Percentiles rank a stretch among this genome's conserved stretches.
Evolutionary conservation across 2,888 invertebrate species (phyloP).

Genomic region (Eupithecia abbreviata): DNA sequence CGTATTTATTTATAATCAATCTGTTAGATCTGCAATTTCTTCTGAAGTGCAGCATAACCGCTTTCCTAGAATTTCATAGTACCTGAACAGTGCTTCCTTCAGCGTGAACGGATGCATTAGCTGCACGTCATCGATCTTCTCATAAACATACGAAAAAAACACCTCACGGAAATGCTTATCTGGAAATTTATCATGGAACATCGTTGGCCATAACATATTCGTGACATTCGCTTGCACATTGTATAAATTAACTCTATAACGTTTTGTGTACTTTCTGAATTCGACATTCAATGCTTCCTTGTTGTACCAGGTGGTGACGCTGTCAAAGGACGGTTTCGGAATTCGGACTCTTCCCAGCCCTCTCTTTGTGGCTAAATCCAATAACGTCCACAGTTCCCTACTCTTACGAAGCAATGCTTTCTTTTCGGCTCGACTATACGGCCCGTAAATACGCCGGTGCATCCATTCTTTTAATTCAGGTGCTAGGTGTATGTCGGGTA

Average conservation of each 20-base stretch:
- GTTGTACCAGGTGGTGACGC: conserved; percentile 62
- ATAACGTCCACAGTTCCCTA: conserved; percentile 59
- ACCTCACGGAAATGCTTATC: conserved; percentile 76
- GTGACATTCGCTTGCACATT: conserved; percentile 61
- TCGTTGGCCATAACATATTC: conserved; percentile 73
- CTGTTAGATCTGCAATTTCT: conserved; percentile 49
- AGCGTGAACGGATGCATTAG: conserved; percentile 67
- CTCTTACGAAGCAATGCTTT: conserved; percentile 56
- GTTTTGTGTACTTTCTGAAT: conserved; percentile 57
- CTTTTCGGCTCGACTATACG: conserved; percentile 52
- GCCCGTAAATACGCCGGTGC: conserved; percentile 69
- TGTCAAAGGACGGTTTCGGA: conserved; percentile 51
- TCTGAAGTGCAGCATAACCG: conserved; percentile 64
- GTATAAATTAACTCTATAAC: conserved; percentile 62
- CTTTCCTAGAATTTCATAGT: conserved; percentile 47
- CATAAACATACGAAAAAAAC: conserved; percentile 70
- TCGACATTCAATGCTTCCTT: conserved; percentile 63
- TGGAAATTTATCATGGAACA: conserved; percentile 70
- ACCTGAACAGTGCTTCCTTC: conserved; percentile 56
- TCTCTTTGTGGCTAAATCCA: conserved; percentile 53
- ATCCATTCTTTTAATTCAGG: conserved; percentile 77
- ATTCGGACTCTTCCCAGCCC: conserved; percentile 61
- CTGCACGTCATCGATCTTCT: conserved; percentile 60
- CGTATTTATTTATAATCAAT: background rate
- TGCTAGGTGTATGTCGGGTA: conserved; percentile 70